Conservation (phyloP, 2,797 vertebrate genomes). For the Periophthalmus magnuspinnatus region DNA sequence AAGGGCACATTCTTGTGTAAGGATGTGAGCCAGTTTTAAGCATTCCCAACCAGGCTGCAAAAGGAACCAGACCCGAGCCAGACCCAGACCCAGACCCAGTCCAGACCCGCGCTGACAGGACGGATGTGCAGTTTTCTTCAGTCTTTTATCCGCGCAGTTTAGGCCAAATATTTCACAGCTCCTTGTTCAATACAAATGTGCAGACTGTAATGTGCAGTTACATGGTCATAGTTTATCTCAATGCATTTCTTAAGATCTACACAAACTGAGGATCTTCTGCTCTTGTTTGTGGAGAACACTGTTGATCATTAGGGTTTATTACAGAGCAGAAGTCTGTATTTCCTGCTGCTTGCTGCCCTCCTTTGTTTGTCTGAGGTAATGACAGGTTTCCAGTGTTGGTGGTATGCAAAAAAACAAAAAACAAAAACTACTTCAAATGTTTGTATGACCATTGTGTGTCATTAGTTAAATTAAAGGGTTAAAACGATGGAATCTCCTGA, state of each 20-base stretch:
- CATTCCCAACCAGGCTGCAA: constrained; percentile 49
- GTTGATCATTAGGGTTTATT: neutral
- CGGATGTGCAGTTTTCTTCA: too few relatives aligned
- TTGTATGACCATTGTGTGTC: neutral
- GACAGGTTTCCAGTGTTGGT: neutral
- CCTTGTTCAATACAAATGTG: neutral
- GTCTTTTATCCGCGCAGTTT: too few relatives aligned
- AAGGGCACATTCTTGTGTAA: constrained; percentile 68
- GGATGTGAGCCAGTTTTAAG: constrained; percentile 49
- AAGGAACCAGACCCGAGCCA: constrained; percentile 35
- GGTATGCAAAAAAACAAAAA: neutral
- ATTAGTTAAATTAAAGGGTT: neutral
- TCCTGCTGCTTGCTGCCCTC: constrained; percentile 13
- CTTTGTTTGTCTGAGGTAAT: constrained; percentile 4
- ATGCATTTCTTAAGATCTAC: neutral
- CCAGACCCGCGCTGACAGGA: too few relatives aligned
- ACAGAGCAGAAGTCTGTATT: neutral
- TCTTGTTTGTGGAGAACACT: neutral
- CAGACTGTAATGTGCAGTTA: neutral
- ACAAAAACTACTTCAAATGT: neutral
- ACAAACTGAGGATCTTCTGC: neutral
- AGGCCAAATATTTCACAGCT: neutral
- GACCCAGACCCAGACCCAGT: too few relatives aligned
- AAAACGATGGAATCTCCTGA: neutral
- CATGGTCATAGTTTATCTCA: neutral